Evolutionary conservation across 2,888 invertebrate species (phyloP), one percentile per base, ranked within the genome.

Genomic region (Volucella inflata): DNA sequence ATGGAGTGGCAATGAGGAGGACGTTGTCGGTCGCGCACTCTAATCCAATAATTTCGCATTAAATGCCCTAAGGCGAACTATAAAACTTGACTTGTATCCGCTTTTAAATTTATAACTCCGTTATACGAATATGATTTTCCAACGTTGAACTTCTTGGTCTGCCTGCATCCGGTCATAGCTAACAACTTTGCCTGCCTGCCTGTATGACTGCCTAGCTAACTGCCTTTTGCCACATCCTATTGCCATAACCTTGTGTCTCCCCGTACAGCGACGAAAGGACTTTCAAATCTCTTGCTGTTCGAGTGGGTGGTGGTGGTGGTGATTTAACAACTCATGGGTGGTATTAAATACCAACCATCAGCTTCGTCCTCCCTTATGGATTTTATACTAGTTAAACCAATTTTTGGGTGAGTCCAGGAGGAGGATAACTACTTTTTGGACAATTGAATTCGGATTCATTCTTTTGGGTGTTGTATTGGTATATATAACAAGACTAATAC

Each of bases 81-180:
- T 85, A 85, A 85, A 85, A 85, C 85, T 85, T 76, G 81, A 81
- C 85, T 84, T 85, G 76, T 81, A 81, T 85, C 81, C 85, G 81
- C 85, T 85, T 30, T 85, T 67, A 71, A 81, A 85, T 85, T 85
- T 85, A 85, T 85, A 85, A 85, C 85, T 85, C 76, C 72, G 81
- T 85, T 85, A 81, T 85, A 76, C 81, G 85, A 81, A 81, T 85
- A 76, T 85, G 85, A 81, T 80, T 81, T 85, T 80, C 65, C 75
- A 76, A 64, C 42, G 84, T 75, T 60, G 75, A 71, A 70, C 59
- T 77, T 60, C 77, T 77, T 82, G 77, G 77, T 30, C 72, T 57
- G 70, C 17, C 50, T 53, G 68, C 57, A 57, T 70, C 55, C 44
- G 68, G 76, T 70, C 60, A 51, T 55, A 51, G 67, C 62, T 70